These are phyloP conservation scores for Cryptoprocta ferox DNA, from an alignment of 2,797 vertebrate genomes.

Conservation along the genomic window DNA sequence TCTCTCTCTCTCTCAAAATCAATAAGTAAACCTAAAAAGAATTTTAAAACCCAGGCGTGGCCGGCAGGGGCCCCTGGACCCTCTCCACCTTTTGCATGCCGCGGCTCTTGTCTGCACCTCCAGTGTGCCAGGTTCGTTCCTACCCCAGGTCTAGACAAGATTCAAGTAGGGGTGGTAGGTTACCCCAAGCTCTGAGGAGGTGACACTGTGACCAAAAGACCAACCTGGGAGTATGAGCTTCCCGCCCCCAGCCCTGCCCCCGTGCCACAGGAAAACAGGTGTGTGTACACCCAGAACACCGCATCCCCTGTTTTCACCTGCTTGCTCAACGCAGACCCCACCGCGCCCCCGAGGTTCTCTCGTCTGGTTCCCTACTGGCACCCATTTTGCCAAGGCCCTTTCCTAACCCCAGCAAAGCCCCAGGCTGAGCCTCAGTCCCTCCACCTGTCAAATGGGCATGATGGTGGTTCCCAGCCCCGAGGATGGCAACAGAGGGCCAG, in stretches of 20 bases:
- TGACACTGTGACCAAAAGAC: not conserved
- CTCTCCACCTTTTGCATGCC: not conserved
- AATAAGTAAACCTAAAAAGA: too few species aligned
- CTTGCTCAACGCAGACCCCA: fast-evolving
- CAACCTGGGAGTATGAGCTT: not conserved
- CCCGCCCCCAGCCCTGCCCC: not conserved
- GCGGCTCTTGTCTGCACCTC: not conserved
- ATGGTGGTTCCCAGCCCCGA: not conserved
- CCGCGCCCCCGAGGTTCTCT: not conserved
- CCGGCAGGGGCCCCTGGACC: not conserved
- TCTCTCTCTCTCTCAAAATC: too few species aligned
- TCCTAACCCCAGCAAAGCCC: not conserved
- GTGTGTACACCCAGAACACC: too few species aligned
- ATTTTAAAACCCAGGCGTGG: too few species aligned
- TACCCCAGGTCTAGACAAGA: not conserved
- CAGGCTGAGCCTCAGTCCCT: not conserved
- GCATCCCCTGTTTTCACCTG: too few species aligned
- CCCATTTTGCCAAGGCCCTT: not conserved
- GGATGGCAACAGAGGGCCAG: not conserved
- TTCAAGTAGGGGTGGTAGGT: not conserved
- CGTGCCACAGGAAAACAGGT: not conserved
- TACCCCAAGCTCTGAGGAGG: not conserved
- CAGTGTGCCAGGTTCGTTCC: not conserved
- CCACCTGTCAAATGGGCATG: fast-evolving
- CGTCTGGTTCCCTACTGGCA: not conserved